These are phyloP conservation scores for Tapirus indicus DNA, from an alignment of 2,797 vertebrate species.

Conservation along the genomic window DNA sequence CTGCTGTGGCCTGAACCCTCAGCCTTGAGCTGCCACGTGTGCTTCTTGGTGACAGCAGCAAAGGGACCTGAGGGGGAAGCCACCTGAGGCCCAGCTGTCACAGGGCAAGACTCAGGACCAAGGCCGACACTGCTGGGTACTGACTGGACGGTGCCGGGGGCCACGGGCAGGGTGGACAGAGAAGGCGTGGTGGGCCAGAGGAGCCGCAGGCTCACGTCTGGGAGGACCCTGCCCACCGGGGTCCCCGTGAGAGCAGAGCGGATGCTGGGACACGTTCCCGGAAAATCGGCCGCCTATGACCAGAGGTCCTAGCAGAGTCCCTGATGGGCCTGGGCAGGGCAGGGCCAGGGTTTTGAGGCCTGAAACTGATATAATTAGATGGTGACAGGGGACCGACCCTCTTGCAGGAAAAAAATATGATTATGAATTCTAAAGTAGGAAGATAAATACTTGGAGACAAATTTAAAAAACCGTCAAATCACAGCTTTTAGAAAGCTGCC, in stretches of 20 bases:
- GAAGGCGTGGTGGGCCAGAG: no score
- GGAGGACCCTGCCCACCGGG: no score
- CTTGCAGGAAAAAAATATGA: not conserved
- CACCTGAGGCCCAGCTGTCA: no score
- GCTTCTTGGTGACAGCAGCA: no score
- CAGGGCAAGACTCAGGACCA: no score
- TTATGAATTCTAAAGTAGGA: not conserved
- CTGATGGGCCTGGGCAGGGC: not conserved
- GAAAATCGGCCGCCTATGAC: not conserved
- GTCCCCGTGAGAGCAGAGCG: not conserved
- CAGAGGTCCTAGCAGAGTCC: not conserved
- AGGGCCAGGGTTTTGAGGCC: not conserved
- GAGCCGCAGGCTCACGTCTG: no score
- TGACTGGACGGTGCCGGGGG: no score
- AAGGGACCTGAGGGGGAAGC: no score
- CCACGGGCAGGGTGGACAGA: no score
- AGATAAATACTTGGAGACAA: not conserved
- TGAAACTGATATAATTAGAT: not conserved
- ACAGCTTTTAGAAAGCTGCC: rapidly evolving
- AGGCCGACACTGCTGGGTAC: no score
- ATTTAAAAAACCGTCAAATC: not conserved
- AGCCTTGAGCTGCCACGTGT: no score
- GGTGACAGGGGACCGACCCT: not conserved
- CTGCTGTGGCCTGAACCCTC: no score
- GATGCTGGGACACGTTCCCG: rapidly evolving